A percentile compares a stretch with the other conserved stretches of the same genome.
phyloP scores from a whole-genome alignment of 2,113 vertebrate species.

The Siphamia tubifer region DNA sequence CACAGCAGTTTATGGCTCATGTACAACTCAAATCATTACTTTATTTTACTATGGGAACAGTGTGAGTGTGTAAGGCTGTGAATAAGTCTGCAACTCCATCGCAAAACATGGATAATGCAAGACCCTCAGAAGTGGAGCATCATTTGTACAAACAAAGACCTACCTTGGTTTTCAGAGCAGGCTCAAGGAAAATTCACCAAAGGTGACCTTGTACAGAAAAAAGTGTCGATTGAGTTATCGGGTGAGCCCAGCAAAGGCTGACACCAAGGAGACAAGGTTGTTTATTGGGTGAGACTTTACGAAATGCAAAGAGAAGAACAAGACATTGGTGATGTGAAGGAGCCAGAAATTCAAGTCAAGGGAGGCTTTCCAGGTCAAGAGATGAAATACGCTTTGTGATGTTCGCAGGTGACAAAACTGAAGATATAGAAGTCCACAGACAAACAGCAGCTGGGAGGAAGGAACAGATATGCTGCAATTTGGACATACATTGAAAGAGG shows the following conservation, averaged over 20 bases:
- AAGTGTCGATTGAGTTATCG: not conserved
- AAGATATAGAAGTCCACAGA: not conserved
- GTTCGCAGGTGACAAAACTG: not conserved
- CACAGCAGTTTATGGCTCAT: not conserved
- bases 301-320: not conserved
- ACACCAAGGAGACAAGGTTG: not conserved
- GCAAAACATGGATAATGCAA: not conserved
- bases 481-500: constrained; percentile 26
- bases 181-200: constrained; percentile 16
- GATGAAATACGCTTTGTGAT: not conserved
- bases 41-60: not conserved
- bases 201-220: not conserved
- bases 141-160: constrained; percentile 1
- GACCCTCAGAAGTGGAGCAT: not conserved
- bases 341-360: not conserved
- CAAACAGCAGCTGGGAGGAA: not conserved
- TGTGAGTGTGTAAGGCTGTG: not conserved
- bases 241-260: not conserved
- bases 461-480: not conserved
- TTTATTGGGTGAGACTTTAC: not conserved
- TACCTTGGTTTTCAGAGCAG: constrained; percentile 57
- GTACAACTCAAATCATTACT: not conserved
- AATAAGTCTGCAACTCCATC: not conserved
- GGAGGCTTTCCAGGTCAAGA: constrained; percentile 23
- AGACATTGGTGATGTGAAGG: not conserved